A percentile compares a stretch with the other conserved stretches of the same genome.
phyloP scores from a whole-genome alignment of 2,888 invertebrate species.

The Anagyrus pseudococci region DNA sequence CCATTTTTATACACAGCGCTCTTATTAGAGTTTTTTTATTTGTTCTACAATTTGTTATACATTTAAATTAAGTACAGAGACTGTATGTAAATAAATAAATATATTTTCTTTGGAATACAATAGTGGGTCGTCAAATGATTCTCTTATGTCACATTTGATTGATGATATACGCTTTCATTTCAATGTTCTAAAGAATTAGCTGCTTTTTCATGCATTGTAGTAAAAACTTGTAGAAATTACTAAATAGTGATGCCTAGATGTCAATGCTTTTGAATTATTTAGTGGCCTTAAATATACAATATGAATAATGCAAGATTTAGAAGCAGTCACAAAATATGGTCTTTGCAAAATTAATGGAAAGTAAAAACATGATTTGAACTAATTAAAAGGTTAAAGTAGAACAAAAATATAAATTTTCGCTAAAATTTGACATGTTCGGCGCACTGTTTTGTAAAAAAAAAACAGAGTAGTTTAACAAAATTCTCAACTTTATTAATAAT shows the following conservation, averaged over 20 bases:
- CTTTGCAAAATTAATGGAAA: too few relatives aligned
- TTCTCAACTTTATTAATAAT: slow-evolving; percentile 47
- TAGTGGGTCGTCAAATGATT: slow-evolving; percentile 22
- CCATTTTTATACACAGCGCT: background rate
- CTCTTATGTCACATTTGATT: slow-evolving; percentile 12
- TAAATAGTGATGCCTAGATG: slow-evolving; percentile 28
- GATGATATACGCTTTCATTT: slow-evolving; percentile 1
- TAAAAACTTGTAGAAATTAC: slow-evolving; percentile 18
- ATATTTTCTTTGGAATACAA: slow-evolving; percentile 23
- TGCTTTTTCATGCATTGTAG: slow-evolving; percentile 20
- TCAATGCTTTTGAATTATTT: slow-evolving; percentile 4
- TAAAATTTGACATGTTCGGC: slow-evolving; percentile 31
- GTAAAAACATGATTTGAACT: background rate
- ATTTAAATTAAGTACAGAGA: slow-evolving; percentile 17
- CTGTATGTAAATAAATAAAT: slow-evolving; percentile 32
- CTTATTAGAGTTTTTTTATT: slow-evolving; percentile 10
- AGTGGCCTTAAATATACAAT: background rate
- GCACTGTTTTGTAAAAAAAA: slow-evolving; percentile 37
- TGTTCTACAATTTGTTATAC: slow-evolving; percentile 10
- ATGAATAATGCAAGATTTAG: too few relatives aligned
- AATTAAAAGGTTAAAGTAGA: slow-evolving; percentile 2
- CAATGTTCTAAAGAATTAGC: slow-evolving; percentile 6
- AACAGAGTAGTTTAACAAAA: slow-evolving; percentile 38
- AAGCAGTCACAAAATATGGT: too few relatives aligned
- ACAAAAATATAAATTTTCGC: background rate